Base-by-base conservation (phyloP, 30 jellyfish, hydroid and myxozoan species). In the Aurelia coerulea region DNA sequence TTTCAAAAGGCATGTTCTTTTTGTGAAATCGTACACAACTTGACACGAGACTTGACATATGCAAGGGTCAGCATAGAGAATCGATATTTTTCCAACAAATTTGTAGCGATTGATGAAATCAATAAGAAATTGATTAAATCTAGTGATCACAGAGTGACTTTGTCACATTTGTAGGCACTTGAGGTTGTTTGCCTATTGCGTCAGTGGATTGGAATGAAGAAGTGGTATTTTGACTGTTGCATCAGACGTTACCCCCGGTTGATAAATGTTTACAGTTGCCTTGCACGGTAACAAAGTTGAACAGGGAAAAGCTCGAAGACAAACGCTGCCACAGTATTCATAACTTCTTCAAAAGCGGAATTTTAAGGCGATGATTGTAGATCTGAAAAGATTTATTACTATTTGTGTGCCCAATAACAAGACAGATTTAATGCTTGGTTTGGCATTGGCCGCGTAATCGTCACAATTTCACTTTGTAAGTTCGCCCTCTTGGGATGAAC, bases 371-470 rank as follows among this genome's bases (percentile, higher is more conserved):
- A 41, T 50, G 80, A 79, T 60, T 29, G 56, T 31, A 1, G 37
- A 11, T 54, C 9, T 58, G 60, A 32, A 77, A 23, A 52, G 87
- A 49, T 62, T 64, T 58, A 18, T 77, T 77, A 63, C 33, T 66
- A 62, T 60, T 75, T 54, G 62, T 19, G 56, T 51, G 70, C 32
- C 74, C 85, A 17, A 50, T 18, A 65, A 64, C 50, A 65, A 64
- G 72, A 23, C 67, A 29, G 89, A 79, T 79, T 79, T 79, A 63
- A 79, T 79, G 89, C 80, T 63, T 79, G 79, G 74, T 10, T 79
- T 79, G 62, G 68, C 89, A 37, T 60, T 12, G 42, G 81, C 89
- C 89, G 65, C 89, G 89, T 79, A 79, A 79, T 62, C 80, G 89
- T 64, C 12, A 79, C 89, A 79, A 54, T 79, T 64, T 65, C 89